A percentile compares a stretch with the other conserved stretches of the same genome.
Evolutionary conservation across 2,113 vertebrate genomes (phyloP).

Genomic region (Corythaixoides concolor): DNA sequence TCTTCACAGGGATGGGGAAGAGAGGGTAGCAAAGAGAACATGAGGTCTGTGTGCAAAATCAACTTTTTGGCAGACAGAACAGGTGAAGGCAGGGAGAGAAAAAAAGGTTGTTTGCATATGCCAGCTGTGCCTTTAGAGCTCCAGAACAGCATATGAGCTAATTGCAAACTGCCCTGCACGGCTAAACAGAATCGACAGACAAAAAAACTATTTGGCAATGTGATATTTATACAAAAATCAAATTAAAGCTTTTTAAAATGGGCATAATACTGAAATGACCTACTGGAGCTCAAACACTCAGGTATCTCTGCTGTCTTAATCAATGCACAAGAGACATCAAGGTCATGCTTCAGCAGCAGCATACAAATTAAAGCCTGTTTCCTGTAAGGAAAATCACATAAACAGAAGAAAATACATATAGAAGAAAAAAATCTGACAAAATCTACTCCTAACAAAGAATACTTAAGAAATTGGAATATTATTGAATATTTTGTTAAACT

Average conservation of each 20-base stretch:
- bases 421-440: not conserved
- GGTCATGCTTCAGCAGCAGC: constrained; percentile 36
- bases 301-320: constrained; percentile 50
- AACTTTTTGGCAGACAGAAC: not conserved
- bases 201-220: not conserved
- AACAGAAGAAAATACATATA: not conserved
- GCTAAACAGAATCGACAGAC: not conserved
- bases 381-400: not conserved
- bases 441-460: not conserved
- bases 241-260: constrained; percentile 34
- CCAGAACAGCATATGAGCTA: constrained; percentile 22
- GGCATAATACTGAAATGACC: not conserved
- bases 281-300: not conserved
- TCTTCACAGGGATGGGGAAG: not conserved
- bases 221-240: constrained; percentile 18
- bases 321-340: constrained; percentile 39
- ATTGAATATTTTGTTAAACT: not conserved
- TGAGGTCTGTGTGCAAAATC: not conserved
- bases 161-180: not conserved
- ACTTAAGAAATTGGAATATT: not conserved
- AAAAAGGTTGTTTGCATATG: not conserved
- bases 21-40: not conserved
- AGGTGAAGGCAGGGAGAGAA: not conserved
- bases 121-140: not conserved
- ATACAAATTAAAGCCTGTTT: constrained; percentile 24